Base-by-base conservation (phyloP, 2,888 invertebrate genomes). In the Stenodema calcarata region DNA sequence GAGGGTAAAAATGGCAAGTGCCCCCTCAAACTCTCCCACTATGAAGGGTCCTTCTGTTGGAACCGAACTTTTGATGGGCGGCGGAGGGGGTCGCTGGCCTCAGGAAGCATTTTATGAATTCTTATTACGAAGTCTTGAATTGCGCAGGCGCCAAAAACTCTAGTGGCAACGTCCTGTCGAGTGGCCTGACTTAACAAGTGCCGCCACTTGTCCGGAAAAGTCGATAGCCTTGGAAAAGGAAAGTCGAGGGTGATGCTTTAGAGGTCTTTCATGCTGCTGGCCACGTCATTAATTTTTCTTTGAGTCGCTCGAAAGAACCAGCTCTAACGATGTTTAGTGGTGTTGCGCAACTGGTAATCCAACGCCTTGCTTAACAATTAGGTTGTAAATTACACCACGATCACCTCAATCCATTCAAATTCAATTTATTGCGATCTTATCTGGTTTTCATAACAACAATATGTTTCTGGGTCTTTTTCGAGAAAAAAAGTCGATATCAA, bases 101-200 rank as follows among this genome's bases (percentile, higher is more conserved):
- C 54, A 47, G 47, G 54, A 50, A 47, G 50, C 16, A 50, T 80
- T 80, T 80, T 50, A 80, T 54, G 80, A 54, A 80, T 80, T 80
- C 80, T 54, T 47, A 18, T 47, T 47, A 28, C 27, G 44, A 28
- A 47, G 23, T 23, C 76, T 30, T 2, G 41, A 54, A 54, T 30
- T 50, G 70, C 69, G 30, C 41, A 41, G 42, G 16, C 69, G 35
- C 41, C 70, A 69, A 70, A 50, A 23, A 42, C 44, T 42, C 27
- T 28, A 82, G 82, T 82, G 81, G 41, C 82, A 82, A 82, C 69
- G 82, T 82, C 82, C 82, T 69, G 54, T 82, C 44, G 18, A 82
- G 82, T 80, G 80, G 30, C 50, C n/a, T 30, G 69, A 41, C 82
- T 82, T 62, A 28, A 62, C 82, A 69, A 82, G 82, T n/a, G 82